Conservation (phyloP, 2,888 invertebrate species). For the Hydrotaea cyrtoneurina region DNA sequence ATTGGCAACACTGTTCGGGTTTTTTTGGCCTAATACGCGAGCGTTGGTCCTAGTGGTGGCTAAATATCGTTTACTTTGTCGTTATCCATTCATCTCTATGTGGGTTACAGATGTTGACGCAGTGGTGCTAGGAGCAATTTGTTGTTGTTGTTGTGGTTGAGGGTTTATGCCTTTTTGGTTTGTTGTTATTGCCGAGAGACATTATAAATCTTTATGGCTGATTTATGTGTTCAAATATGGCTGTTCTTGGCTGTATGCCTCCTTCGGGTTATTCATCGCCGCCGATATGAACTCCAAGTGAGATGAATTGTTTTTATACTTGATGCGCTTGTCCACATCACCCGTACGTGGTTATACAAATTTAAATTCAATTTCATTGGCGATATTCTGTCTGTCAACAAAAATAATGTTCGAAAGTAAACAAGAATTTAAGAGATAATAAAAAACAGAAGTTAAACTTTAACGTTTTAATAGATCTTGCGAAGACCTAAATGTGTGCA, state of each 20-base stretch:
- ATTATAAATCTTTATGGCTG: conserved; percentile 22
- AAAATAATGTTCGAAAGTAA: neutral
- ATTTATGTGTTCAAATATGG: conserved; percentile 8
- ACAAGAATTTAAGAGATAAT: neutral
- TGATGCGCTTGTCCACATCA: too few relatives aligned
- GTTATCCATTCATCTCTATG: neutral
- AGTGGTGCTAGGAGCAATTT: neutral
- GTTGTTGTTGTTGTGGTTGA: too few relatives aligned
- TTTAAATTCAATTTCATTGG: conserved; percentile 15
- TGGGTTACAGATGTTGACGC: neutral
- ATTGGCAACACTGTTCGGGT: too few relatives aligned
- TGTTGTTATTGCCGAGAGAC: neutral
- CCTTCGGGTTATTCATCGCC: neutral
- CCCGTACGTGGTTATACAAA: neutral
- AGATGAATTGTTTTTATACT: conserved; percentile 17
- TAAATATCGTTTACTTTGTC: neutral
- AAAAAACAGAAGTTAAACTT: too few relatives aligned
- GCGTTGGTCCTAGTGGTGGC: too few relatives aligned
- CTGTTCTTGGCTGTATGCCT: neutral
- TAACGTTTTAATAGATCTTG: too few relatives aligned
- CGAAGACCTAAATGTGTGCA: too few relatives aligned
- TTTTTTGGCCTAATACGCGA: too few relatives aligned
- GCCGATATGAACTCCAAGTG: conserved; percentile 15
- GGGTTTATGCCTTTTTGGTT: neutral
- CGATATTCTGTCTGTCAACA: neutral